Conservation (phyloP, 2,797 vertebrate species). For the Oreochromis mossambicus region DNA sequence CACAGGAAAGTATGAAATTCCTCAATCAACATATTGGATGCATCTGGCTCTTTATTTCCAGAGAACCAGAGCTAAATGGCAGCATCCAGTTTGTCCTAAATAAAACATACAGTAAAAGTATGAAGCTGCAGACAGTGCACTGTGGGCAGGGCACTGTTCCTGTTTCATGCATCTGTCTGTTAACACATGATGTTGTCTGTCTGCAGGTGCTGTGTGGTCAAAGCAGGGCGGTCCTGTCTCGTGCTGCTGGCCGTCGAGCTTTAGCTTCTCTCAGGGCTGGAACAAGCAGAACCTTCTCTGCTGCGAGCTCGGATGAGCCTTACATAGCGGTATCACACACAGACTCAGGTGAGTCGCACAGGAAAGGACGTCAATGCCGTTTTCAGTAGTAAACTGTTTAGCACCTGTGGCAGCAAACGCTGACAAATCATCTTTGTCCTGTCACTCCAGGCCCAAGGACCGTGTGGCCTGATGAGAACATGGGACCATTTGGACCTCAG, state of each 20-base stretch:
- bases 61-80: neutral
- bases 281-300: slow-evolving; percentile 82
- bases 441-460: slow-evolving; percentile 81
- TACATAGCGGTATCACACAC: slow-evolving; percentile 79
- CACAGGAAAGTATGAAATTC: neutral
- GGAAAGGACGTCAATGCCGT: neutral
- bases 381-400: neutral
- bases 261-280: slow-evolving; percentile 75
- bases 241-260: slow-evolving; percentile 76
- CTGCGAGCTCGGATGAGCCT: slow-evolving; percentile 89
- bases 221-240: slow-evolving; percentile 77
- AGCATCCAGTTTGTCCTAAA: neutral
- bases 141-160: neutral
- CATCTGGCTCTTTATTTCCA: neutral
- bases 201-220: slow-evolving; percentile 86
- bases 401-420: neutral
- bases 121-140: neutral
- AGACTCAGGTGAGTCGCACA: slow-evolving; percentile 78
- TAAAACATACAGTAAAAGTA: neutral
- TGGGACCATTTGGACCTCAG: slow-evolving; percentile 97
- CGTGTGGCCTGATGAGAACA: slow-evolving; percentile 93
- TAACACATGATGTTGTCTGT: neutral
- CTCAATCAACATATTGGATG: neutral
- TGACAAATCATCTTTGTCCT: neutral
- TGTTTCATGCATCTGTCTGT: neutral